Base-by-base conservation (phyloP, 2,888 invertebrate species). In the Melanotus villosus region DNA sequence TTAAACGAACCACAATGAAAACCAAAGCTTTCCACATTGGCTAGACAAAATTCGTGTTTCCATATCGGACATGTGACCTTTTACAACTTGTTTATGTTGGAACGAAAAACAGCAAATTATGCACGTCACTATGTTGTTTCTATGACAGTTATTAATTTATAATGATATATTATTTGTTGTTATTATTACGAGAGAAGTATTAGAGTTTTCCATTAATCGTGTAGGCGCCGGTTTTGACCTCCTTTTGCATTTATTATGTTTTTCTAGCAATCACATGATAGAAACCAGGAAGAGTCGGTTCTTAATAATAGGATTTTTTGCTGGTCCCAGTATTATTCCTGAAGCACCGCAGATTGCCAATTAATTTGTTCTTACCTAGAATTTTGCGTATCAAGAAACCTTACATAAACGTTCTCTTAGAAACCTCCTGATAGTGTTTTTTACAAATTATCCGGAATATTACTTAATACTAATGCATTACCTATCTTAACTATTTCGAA, bases 101-200 rank as follows among this genome's bases (percentile, higher is more conserved):
- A 43, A 21, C 21, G n/a, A 21, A 50, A 26, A 26, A 21, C 50
- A 16, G 26, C 18, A 14, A 32, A 4, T 19, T 16, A n/a, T 32
- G 32, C 16, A 16, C 56, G 56, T 56, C 56, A 38, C n/a, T n/a
- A n/a, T 56, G 36, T 5, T 1, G 16, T 19, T 34, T 6, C 34
- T 21, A 56, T 56, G 56, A 56, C 56, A 56, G 56, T 38, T 56
- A 56, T 38, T 38, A 56, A 56, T 56, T 38, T 38, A 23, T 56
- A 56, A 56, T 56, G 19, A 38, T 56, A 21, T 38, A 56, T 56
- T 38, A 52, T 52, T 18, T 19, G 10, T 38, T 52, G 23, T 38
- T 56, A 23, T 56, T 38, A 21, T 56, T n/a, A n/a, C n/a, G n/a
- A n/a, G n/a, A n/a, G n/a, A n/a, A n/a, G 12, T 56, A 38, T 56